Base-by-base conservation (phyloP, 1,140 invertebrate species). In the Globodera ellingtonae region DNA sequence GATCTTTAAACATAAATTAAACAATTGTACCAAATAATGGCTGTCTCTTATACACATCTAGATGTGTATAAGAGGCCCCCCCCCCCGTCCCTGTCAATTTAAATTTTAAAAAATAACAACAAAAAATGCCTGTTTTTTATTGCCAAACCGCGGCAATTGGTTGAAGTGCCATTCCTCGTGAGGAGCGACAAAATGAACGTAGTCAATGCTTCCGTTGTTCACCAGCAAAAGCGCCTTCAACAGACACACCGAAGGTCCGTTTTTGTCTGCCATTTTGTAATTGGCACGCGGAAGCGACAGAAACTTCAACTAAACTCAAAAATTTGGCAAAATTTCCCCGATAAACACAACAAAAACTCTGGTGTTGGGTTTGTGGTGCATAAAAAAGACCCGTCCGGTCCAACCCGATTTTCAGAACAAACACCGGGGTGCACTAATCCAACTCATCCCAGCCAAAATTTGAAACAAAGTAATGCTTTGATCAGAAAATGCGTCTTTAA, bases 171-270 rank as follows among this genome's bases (percentile, higher is more conserved):
- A 82, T 52, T 82, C 81, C 18, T 82, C 81, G 65, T 81, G 81
- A 1, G 81, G 79, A 4, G 81, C 81, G 35, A 82, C 65, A 46
- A 82, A 56, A n/a, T 82, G 81, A 7, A 81, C 59, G 71, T 75
- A 82, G 47, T 82, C 81, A 35, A 82, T 77, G 9, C n/a, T 15
- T 46, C 81, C 81, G 56, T 82, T 82, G 69, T 82, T 83, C 59
- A 82, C 50, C 52, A 82, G 48, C 72, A 83, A 24, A 21, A 82
- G 24, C 24, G 48, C 24, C 50, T 82, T 82, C 24, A 79, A 21
- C 10, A 75, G 44, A 52, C 71, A 74, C 46, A 82, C 81, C 21
- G 72, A 5, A 13, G 79, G 81, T 15, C 67, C 35, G 56, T 15
- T 62, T 62, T 62, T 62, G 35, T 81, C 80, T 18, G 66, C 13